Base-by-base conservation (phyloP, 1,140 invertebrate genomes). In the Orchesella cincta region DNA sequence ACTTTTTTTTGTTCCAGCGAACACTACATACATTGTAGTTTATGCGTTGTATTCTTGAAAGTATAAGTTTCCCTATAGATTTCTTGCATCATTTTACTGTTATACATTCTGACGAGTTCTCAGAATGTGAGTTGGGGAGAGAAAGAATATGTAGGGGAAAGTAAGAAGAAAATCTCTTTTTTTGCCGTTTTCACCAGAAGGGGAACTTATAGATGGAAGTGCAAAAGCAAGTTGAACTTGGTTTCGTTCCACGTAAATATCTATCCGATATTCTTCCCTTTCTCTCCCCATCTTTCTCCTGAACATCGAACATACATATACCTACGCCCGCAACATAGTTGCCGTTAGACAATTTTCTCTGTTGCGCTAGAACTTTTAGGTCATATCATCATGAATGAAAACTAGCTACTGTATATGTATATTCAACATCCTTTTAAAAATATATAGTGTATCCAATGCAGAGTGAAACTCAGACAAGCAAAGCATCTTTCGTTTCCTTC, bases 151-250 rank as follows among this genome's bases (percentile, higher is more conserved):
- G 2, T 29, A 67, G n/a, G 31, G n/a, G 62, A 67, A 67, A 67
- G 23, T 31, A 33, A 67, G 62, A 67, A 67, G 62, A 33, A 67
- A 67, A 67, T 67, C 62, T 67, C 62, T 67, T 67, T 29, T 62
- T 26, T 31, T 26, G 5, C 39, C 54, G 23, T 31, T 67, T 33
- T 33, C 29, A 67, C 62, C n/a, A 67, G 62, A 67, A 67, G 29
- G 31, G 23, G n/a, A 29, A 67, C 62, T 67, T 67, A 67, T 67
- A n/a, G 62, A 33, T 29, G 12, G 8, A 31, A 33, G n/a, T 31
- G 33, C 3, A 33, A 31, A 29, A 31, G 31, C 31, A 67, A 67
- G 62, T 67, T 67, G 52, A 26, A 57, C 23, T 14, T 26, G 52
- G 23, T 8, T 46, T 8, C 20, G 39, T 8, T 46, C 8, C 39